Evolutionary conservation across 2,797 vertebrate species (phyloP), one percentile per base, ranked within the genome.

Genomic region (Triplophysa yarkandensis): DNA sequence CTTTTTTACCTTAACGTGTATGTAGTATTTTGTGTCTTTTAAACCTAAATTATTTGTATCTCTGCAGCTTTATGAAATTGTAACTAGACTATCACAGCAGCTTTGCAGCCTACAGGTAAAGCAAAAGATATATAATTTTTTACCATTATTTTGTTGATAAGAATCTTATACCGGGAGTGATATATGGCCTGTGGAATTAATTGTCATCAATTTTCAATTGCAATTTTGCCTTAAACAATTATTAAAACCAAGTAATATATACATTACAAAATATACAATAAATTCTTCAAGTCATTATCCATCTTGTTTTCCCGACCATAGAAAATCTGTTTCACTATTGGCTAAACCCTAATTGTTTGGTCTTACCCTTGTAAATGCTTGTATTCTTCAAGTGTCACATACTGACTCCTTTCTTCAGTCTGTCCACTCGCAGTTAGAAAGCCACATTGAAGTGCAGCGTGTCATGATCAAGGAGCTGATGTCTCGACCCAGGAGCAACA

Each of bases 51-150:
- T 36, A 0, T 71, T 60, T 58, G 43, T 73, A n/a, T 62, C 55
- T 83, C 48, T 76, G 28, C 82, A 98, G 97, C 84, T 96, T 11
- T 86, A 89, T 77, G 87, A 90, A 16, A 86, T 85, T 62, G 87
- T 96, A 83, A 88, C 92, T 65, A 88, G 76, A 0, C 87, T 99
- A 1, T 87, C 90, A 14, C 87, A 92, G 81, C 83, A 88, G 76
- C 95, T 99, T 0, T 93, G 94, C 86, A 94, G 90, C 69, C 92
- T 98, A 44, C 91, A 96, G 90, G 97, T 98, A 90, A 41, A 30
- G 25, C 39, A n/a, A 39, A 39, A 30, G 13, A 9, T 11, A 25
- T 39, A 23, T 17, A 25, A 8, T 52, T 11, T 25, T 52, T n/a
- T 32, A 23, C 17, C 9, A 13, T 19, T 68, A n/a, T 21, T 6